Percentiles rank a stretch among this genome's conserved stretches.
Evolutionary conservation across 2,797 vertebrate species (phyloP).

Genomic region (Ctenochaetus hawaiiensis): DNA sequence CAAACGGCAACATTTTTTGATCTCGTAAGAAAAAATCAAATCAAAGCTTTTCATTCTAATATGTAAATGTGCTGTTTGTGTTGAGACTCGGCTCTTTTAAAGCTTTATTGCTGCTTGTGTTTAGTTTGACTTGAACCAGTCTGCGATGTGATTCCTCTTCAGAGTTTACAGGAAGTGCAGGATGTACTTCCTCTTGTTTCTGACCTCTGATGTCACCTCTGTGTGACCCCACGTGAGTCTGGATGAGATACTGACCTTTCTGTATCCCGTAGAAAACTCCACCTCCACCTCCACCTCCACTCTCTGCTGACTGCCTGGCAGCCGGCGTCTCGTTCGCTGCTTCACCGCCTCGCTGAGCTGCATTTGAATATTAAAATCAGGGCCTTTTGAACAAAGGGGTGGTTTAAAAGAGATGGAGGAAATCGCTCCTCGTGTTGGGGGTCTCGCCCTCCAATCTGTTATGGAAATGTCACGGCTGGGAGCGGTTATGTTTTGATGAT

Average conservation of each 20-base stretch:
- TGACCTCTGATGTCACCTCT: constrained; percentile 23
- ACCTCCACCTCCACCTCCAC: constrained; percentile 7
- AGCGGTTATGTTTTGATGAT: constrained; percentile 70
- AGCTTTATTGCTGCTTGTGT: not conserved
- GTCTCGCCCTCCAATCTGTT: constrained; percentile 64
- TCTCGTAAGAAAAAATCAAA: not conserved
- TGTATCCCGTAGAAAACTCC: constrained; percentile 23
- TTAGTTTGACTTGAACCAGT: not conserved
- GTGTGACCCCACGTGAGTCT: constrained; percentile 26
- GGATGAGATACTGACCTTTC: constrained; percentile 15
- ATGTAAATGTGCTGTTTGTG: not conserved
- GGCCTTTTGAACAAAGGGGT: constrained; percentile 69
- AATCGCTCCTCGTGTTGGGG: constrained; percentile 54
- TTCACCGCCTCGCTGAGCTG: constrained; percentile 27
- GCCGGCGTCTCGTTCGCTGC: constrained; percentile 10
- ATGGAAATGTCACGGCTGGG: constrained; percentile 77
- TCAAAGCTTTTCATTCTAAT: not conserved
- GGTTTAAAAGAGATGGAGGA: constrained; percentile 65
- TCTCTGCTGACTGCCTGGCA: constrained; percentile 39
- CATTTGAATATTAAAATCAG: constrained; percentile 85
- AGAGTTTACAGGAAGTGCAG: not conserved
- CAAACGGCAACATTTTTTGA: not conserved
- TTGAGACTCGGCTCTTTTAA: not conserved
- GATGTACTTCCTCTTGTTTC: not conserved
- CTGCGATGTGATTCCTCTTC: not conserved